Conservation (phyloP, 2,113 vertebrate genomes). For the Rafetus swinhoei region DNA sequence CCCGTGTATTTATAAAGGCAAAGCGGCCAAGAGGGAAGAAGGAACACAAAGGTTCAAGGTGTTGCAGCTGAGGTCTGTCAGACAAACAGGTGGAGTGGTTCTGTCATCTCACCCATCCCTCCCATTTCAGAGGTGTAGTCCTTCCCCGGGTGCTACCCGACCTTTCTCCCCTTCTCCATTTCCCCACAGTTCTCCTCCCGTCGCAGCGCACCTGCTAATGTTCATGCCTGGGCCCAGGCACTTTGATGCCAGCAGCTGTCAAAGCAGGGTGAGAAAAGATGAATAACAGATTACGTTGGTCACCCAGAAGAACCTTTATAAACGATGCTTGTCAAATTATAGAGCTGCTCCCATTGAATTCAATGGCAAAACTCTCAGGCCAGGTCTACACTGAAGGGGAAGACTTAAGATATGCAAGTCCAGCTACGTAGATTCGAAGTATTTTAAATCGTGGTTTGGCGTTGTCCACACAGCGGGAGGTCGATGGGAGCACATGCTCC, state of each 20-base stretch:
- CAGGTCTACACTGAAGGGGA: no score
- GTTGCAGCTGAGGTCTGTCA: neutral
- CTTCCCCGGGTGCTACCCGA: neutral
- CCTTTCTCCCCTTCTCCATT: neutral
- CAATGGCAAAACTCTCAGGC: neutral
- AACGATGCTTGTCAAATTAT: neutral
- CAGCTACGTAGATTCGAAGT: no score
- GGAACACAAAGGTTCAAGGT: neutral
- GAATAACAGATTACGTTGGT: neutral
- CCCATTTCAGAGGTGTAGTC: neutral
- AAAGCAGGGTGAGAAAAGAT: accelerated
- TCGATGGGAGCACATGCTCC: no score
- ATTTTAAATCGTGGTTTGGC: no score
- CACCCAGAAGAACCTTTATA: accelerated
- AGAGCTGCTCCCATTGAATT: neutral
- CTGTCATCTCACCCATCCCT: neutral
- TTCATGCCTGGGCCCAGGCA: neutral
- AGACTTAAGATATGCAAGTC: no score
- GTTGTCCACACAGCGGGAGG: no score
- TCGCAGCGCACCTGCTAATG: neutral
- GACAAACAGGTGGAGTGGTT: neutral
- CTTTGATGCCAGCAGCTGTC: neutral
- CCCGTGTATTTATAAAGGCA: accelerated
- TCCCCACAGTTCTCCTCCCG: neutral
- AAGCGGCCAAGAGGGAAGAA: neutral